Evolutionary conservation across 2,797 vertebrate genomes (phyloP).

Genomic region (Anisognathus igniventris): DNA sequence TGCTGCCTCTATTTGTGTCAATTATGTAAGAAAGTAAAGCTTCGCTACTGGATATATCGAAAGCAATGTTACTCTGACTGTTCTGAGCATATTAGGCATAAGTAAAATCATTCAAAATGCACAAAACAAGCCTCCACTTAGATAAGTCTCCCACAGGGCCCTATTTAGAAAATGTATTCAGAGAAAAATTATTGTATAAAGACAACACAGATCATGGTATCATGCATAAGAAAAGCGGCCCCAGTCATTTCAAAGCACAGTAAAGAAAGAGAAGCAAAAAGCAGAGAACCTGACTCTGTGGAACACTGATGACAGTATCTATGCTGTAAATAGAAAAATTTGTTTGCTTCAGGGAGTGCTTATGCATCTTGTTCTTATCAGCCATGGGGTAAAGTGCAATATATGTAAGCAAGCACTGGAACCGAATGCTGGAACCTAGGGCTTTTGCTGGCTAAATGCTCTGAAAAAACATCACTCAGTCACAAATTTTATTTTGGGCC

Average conservation of each 20-base stretch:
- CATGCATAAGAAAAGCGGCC: neutral
- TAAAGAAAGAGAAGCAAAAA: neutral
- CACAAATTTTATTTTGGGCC: neutral
- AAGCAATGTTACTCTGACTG: neutral
- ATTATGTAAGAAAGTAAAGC: neutral
- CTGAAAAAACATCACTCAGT: neutral
- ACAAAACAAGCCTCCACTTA: neutral
- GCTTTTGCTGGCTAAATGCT: neutral
- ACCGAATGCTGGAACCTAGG: rapidly evolving
- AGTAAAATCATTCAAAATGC: neutral
- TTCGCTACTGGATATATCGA: neutral
- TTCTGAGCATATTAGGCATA: neutral
- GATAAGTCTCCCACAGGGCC: neutral
- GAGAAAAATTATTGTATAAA: neutral
- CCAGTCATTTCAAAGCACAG: neutral
- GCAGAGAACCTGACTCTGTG: neutral
- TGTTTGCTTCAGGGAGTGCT: neutral
- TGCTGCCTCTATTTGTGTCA: neutral
- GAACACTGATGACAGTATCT: neutral
- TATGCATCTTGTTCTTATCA: neutral
- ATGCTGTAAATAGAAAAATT: neutral
- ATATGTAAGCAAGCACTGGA: neutral
- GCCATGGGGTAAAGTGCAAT: neutral
- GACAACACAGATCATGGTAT: neutral
- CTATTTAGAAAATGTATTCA: conserved; percentile 4